Evolutionary conservation across 2,797 vertebrate genomes (phyloP), one percentile per base, ranked within the genome.

Genomic region (Amblyopsis hoosieri): DNA sequence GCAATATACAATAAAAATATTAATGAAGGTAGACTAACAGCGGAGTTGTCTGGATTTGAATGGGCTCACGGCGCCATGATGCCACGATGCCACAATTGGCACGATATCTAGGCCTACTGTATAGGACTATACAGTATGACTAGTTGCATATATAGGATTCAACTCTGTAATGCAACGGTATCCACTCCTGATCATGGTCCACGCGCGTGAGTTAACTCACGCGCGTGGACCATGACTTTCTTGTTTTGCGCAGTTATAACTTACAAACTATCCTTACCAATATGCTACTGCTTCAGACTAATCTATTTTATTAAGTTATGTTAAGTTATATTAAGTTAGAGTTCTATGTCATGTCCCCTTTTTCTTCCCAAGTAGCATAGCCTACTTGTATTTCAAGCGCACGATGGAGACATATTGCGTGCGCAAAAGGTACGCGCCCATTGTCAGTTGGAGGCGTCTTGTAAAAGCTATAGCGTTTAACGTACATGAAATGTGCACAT

Each of bases 1-100:
- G 90, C 90, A 91, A 79, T 78, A 92, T 90, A 91, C 91, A 91
- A 87, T 73, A 73, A 90, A 90, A 88, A 86, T 83, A 88, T 93
- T 88, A 93, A 93, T 92, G 89, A 93, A 91, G 87, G 82, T 88
- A 83, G 90, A 82, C 85, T 71, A 80, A 84, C 57, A 72, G 82
- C 78, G 77, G 51, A 31, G 33, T 67, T 65, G 62, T 53, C 31
- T 70, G 56, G 51, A 71, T 62, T 74, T 85, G 79, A 85, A 88
- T 86, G 86, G 64, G 69, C 69, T 72, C 23, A 29, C 23, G 3
- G 23, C 23, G 23, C 37, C 78, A 65, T 75, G 80, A 65, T 78
- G 67, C 37, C 78, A 66, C 75, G 80, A 65, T 77, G 67, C 75
- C 71, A 67, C 69, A 66, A 73, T 37, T 79, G 71, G 51, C 14